Conservation (phyloP, 2,113 vertebrate species). For the Nematolebias whitei region DNA sequence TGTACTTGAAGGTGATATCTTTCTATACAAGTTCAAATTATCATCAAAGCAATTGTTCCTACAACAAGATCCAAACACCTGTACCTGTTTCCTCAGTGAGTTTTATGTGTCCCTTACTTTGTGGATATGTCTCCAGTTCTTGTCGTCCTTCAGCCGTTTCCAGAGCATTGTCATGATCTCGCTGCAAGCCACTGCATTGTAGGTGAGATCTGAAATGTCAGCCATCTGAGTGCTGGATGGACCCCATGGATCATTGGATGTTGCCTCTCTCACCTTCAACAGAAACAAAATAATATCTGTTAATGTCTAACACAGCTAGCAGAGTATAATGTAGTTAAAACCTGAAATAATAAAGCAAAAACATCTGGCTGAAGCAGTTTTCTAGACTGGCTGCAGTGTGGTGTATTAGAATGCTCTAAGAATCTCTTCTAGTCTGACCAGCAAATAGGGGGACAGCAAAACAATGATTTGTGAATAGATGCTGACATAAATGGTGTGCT, state of each 20-base stretch:
- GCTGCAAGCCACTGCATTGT: constrained; percentile 88
- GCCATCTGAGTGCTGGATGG: constrained; percentile 90
- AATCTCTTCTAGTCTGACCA: too few species aligned
- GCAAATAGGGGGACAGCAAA: background rate
- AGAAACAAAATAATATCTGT: background rate
- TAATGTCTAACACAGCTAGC: background rate
- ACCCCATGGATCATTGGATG: constrained; percentile 91
- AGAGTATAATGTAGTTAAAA: background rate
- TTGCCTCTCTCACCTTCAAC: constrained; percentile 85
- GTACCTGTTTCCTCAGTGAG: too few species aligned
- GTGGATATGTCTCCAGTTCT: constrained; percentile 91
- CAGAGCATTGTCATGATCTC: constrained; percentile 93
- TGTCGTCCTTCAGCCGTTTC: constrained; percentile 90
- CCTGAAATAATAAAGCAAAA: background rate
- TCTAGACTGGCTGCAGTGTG: too few species aligned
- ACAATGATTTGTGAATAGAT: background rate
- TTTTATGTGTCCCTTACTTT: constrained; percentile 79
- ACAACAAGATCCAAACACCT: background rate
- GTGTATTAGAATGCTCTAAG: too few species aligned
- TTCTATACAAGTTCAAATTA: too few species aligned
- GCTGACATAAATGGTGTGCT: background rate
- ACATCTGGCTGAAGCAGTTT: background rate
- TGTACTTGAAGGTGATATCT: too few species aligned
- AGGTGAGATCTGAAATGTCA: constrained; percentile 88
- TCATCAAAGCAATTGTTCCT: background rate